phyloP scores from a whole-genome alignment of 2,113 vertebrate genomes.

The Polypterus bichir region DNA sequence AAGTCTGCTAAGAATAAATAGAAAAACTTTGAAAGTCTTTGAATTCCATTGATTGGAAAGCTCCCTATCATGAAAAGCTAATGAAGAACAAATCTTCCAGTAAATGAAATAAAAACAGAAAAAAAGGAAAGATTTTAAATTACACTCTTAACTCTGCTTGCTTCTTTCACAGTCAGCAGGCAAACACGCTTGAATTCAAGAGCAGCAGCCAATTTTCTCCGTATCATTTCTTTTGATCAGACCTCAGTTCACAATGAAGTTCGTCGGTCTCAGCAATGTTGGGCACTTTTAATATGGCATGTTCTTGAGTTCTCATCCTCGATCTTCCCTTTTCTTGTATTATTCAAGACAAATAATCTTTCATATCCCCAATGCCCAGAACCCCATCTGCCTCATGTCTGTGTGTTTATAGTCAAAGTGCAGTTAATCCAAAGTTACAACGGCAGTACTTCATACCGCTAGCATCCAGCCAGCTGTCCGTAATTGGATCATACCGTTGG shows the following conservation, averaged over 20 bases:
- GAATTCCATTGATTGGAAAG: no score
- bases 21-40: no score
- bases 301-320: slow-evolving; percentile 21
- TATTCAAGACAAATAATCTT: background rate
- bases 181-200: slow-evolving; percentile 20
- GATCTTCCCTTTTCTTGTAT: slow-evolving; percentile 19
- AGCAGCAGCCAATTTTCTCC: slow-evolving; percentile 26
- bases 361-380: no score
- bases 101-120: slow-evolving; percentile 5
- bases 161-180: background rate
- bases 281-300: slow-evolving; percentile 16
- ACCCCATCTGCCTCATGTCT: no score
- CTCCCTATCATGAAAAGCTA: no score
- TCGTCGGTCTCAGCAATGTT: slow-evolving; percentile 21
- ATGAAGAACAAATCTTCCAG: background rate
- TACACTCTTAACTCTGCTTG: slow-evolving; percentile 5
- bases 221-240: background rate
- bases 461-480: slow-evolving; percentile 86
- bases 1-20: no score
- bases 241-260: slow-evolving; percentile 18
- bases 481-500: slow-evolving; percentile 86
- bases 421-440: slow-evolving; percentile 92
- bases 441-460: slow-evolving; percentile 92
- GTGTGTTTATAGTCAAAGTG: slow-evolving; percentile 65
- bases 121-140: slow-evolving; percentile 12